Evolutionary conservation across 2,113 vertebrate species (phyloP), one percentile per base, ranked within the genome.

Genomic region (Pluvianellus socialis): DNA sequence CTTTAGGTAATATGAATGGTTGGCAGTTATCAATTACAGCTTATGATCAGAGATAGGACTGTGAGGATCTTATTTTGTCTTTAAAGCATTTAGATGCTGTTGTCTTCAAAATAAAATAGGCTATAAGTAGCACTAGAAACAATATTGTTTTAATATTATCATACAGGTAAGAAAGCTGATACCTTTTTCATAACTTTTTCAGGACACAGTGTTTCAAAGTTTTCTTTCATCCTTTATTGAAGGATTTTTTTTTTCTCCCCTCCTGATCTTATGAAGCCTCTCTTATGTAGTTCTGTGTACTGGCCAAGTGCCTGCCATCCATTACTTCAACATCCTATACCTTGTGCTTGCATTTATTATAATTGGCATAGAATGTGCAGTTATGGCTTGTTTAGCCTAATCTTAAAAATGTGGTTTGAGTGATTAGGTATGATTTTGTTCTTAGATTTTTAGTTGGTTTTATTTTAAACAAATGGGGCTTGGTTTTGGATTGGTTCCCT

Each of bases 361-460:
- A 59, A 53, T 32, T 53, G 23, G 2, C 35, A 33, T 56, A 23
- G 11, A n/a, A 0, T 61, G 45, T 62, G 10, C 26, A 52, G 0
- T 73, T 11, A 10, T 52, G 7, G 4, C 40, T 68, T 56, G 9
- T 66, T 87, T 84, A 32, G 8, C 7, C 1, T 74, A 5, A 62
- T 74, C 17, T 86, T 79, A 17, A 0, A 62, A 32, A 67, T 4
- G 1, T n/a, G 6, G n/a, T 87, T 17, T 45, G 22, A 4, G n/a
- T 74, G 2, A 7, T 62, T 40, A 56, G 14, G 9, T 23, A 33
- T 13, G 9, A 8, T 33, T 80, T 70, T 63, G 10, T 73, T 67
- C 9, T 50, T 90, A 28, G 30, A 56, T 79, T 92, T 72, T 72
- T 59, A 42, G 14, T 27, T 59, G 8, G 6, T 63, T 42, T 70